Percentiles rank a stretch among this genome's conserved stretches.
Evolutionary conservation across 2,888 invertebrate genomes (phyloP).

Genomic region (Tribolium freemani): DNA sequence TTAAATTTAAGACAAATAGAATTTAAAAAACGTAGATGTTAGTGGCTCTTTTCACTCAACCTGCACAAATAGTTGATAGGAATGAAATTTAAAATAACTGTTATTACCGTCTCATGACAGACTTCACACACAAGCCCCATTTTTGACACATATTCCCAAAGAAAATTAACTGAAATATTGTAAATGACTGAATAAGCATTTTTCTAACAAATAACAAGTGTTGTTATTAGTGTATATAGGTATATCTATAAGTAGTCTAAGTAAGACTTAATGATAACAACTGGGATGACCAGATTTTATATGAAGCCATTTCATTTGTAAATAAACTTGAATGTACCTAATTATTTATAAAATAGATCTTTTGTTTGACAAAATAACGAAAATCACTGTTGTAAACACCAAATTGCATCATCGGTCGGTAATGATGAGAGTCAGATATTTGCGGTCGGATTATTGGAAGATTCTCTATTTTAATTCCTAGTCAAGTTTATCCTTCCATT

Average conservation of each 20-base stretch:
- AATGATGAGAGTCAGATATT: constrained; percentile 46
- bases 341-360: constrained; percentile 48
- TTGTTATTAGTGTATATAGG: constrained; percentile 63
- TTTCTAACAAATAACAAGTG: constrained; percentile 51
- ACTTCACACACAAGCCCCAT: neutral
- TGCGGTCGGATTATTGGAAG: constrained; percentile 39
- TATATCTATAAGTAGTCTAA: constrained; percentile 54
- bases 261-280: constrained; percentile 51
- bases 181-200: constrained; percentile 59
- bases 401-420: constrained; percentile 21
- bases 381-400: constrained; percentile 46
- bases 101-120: neutral
- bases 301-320: constrained; percentile 57
- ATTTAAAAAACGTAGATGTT: constrained; percentile 37
- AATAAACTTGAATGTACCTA: constrained; percentile 51
- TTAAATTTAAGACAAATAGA: constrained; percentile 37
- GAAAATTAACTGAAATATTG: constrained; percentile 12
- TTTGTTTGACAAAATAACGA: constrained; percentile 5
- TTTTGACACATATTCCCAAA: constrained; percentile 5
- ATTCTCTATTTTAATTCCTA: neutral
- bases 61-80: constrained; percentile 53
- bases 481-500: constrained; percentile 46
- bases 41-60: constrained; percentile 45
- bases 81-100: constrained; percentile 12
- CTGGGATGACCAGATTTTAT: constrained; percentile 63